Conservation (phyloP, 2,888 invertebrate genomes). For the Amblyteles armatorius region DNA sequence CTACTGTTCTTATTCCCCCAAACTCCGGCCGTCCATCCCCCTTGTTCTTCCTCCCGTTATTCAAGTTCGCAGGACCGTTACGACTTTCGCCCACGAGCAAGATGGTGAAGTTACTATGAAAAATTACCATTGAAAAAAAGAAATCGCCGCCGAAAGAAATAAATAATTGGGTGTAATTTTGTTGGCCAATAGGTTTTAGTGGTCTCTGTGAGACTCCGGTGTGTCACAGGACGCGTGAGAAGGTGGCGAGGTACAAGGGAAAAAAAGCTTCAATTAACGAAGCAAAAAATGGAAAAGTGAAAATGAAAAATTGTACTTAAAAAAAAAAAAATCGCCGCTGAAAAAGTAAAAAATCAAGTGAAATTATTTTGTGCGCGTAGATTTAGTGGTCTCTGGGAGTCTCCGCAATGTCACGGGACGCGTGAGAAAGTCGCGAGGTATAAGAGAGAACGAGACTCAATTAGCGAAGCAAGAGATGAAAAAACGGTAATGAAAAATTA, state of each 20-base stretch:
- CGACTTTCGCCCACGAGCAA: not conserved
- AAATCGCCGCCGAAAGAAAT: not conserved
- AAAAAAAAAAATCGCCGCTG: not conserved
- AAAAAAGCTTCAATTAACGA: conserved; percentile 51
- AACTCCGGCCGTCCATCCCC: conserved; percentile 22
- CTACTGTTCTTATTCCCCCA: conserved; percentile 20
- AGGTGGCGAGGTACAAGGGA: conserved; percentile 15
- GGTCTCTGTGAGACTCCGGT: not conserved
- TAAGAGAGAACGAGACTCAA: conserved; percentile 39
- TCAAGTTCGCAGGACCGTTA: conserved; percentile 34
- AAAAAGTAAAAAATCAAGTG: not conserved
- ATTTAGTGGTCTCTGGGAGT: too few species aligned
- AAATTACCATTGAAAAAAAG: not conserved
- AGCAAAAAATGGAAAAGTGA: conserved; percentile 9
- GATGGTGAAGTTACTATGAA: not conserved
- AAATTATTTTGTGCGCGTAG: too few species aligned
- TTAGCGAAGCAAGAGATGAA: conserved; percentile 38
- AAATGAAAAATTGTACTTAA: not conserved
- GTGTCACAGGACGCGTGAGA: conserved; percentile 19
- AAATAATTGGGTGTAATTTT: not conserved
- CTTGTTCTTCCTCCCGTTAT: conserved; percentile 21
- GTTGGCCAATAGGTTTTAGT: not conserved
- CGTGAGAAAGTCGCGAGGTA: conserved; percentile 26
- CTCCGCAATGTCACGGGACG: not conserved
- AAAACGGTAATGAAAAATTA: not conserved